Evolutionary conservation across 2,888 invertebrate genomes (phyloP).

Genomic region (Lutraria lutraria): DNA sequence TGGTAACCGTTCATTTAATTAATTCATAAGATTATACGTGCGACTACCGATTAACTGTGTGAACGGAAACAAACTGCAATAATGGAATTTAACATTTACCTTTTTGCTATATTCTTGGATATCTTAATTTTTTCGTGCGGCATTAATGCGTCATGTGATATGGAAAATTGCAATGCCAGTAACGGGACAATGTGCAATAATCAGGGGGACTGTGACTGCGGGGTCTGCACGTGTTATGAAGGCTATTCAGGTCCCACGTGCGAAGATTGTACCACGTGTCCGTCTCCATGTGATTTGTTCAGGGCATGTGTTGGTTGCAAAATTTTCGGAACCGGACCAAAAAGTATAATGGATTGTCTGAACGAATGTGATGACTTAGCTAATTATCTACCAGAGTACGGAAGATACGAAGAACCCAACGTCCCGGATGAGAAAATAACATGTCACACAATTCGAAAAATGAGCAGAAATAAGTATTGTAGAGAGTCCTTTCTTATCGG

Average conservation of each 20-base stretch:
- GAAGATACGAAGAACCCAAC: constrained; percentile 26
- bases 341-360: constrained; percentile 55
- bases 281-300: constrained; percentile 53
- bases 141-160: constrained; percentile 31
- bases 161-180: constrained; percentile 48
- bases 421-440: background rate
- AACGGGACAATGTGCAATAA: constrained; percentile 47
- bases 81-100: constrained; percentile 33
- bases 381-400: constrained; percentile 41
- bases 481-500: constrained; percentile 58
- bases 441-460: constrained; percentile 43
- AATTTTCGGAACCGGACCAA: constrained; percentile 51
- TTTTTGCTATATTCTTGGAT: background rate
- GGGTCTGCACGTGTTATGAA: constrained; percentile 50
- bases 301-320: constrained; percentile 63
- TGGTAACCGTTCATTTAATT: constrained; percentile 8
- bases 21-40: background rate
- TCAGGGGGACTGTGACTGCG: constrained; percentile 56
- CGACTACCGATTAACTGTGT: background rate
- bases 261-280: constrained; percentile 59
- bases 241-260: constrained; percentile 55
- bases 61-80: background rate
- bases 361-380: constrained; percentile 53
- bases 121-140: constrained; percentile 25
- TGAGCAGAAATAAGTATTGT: constrained; percentile 42